A percentile compares a stretch with the other conserved stretches of the same genome.
phyloP scores from a whole-genome alignment of 2,797 vertebrate genomes.

The Cryptoblepharus egeriae region DNA sequence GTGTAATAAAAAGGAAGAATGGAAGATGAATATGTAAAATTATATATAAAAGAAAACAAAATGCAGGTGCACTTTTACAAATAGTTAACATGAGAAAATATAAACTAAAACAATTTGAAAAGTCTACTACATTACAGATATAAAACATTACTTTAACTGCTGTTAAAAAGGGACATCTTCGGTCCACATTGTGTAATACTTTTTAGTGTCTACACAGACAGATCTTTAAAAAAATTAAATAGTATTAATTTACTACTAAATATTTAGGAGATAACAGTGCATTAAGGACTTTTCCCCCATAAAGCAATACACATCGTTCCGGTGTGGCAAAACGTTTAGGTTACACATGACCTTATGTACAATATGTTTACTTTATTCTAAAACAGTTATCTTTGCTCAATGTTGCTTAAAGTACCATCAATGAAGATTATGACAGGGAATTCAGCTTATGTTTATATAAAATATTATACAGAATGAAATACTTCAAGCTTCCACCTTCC shows the following conservation, averaged over 20 bases:
- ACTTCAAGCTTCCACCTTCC: slow-evolving; percentile 65
- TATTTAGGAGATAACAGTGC: slow-evolving; percentile 92
- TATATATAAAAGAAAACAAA: slow-evolving; percentile 66
- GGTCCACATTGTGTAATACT: slow-evolving; percentile 83
- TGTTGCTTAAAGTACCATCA: slow-evolving; percentile 77
- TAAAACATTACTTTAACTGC: slow-evolving; percentile 81
- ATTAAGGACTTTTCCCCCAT: slow-evolving; percentile 86
- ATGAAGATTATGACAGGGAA: slow-evolving; percentile 74
- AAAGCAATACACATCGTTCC: slow-evolving; percentile 83
- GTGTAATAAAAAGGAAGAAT: slow-evolving; percentile 61
- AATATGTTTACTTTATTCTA: slow-evolving; percentile 78
- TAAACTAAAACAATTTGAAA: slow-evolving; percentile 77
- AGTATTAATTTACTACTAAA: slow-evolving; percentile 91
- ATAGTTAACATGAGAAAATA: slow-evolving; percentile 77
- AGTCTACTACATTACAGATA: slow-evolving; percentile 80
- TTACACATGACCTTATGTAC: slow-evolving; percentile 88
- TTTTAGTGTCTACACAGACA: slow-evolving; percentile 92
- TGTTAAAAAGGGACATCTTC: slow-evolving; percentile 82
- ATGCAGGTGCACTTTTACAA: slow-evolving; percentile 82
- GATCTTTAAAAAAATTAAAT: slow-evolving; percentile 88
- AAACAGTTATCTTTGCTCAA: slow-evolving; percentile 73
- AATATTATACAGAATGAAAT: slow-evolving; percentile 73
- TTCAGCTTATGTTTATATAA: slow-evolving; percentile 74
- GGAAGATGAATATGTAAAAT: slow-evolving; percentile 76
- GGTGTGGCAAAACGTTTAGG: slow-evolving; percentile 75